A percentile compares a stretch with the other conserved stretches of the same genome.
Conservation (phyloP, 2,113 vertebrate genomes). For the Electrona antarctica region DNA sequence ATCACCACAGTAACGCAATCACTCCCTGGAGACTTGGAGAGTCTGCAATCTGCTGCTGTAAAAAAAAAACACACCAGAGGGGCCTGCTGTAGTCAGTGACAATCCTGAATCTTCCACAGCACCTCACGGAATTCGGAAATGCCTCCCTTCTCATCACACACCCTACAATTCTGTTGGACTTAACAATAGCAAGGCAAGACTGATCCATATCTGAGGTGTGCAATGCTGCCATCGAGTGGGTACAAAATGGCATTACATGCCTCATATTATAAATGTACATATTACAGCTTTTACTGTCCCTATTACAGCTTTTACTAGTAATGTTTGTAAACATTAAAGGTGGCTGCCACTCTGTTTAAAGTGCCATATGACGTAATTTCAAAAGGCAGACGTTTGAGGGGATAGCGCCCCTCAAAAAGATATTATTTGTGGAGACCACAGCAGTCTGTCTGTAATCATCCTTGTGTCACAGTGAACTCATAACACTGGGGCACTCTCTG, state of each 20-base stretch:
- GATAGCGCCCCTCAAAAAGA: no score
- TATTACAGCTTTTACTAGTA: no score
- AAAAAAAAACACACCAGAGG: slow-evolving; percentile 3
- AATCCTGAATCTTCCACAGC: neutral
- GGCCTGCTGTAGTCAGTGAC: neutral
- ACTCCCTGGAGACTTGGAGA: slow-evolving; percentile 10
- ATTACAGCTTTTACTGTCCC: no score
- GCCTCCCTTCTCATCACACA: neutral
- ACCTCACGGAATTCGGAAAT: slow-evolving; percentile 1
- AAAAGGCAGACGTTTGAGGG: no score
- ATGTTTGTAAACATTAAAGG: no score
- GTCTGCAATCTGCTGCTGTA: slow-evolving; percentile 22
- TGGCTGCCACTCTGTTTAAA: no score
- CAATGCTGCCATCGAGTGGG: slow-evolving; percentile 55
- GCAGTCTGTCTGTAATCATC: neutral
- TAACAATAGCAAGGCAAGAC: neutral
- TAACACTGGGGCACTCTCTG: slow-evolving; percentile 6
- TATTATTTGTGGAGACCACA: neutral
- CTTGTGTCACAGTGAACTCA: slow-evolving; percentile 12
- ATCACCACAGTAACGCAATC: slow-evolving; percentile 22
- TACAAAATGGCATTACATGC: slow-evolving; percentile 1
- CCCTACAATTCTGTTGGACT: neutral
- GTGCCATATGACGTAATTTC: no score
- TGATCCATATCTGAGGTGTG: neutral
- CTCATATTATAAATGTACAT: no score